Conservation (phyloP, 1,140 invertebrate species). For the Cydia splendana region DNA sequence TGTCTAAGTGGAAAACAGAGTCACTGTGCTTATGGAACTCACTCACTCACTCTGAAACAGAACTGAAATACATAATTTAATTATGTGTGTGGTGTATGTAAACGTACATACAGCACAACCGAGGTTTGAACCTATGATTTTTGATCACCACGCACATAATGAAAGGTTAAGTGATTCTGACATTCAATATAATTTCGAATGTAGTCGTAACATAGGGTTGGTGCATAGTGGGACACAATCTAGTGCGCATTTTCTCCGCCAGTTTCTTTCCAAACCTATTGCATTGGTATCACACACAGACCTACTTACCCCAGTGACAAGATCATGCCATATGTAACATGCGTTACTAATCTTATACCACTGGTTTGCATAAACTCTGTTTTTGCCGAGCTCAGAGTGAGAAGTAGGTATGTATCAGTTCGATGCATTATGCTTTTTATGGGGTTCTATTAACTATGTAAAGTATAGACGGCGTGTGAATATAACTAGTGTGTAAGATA, state of each 20-base stretch:
- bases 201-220: no score
- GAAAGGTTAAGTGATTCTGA: no score
- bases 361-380: conserved; percentile 6
- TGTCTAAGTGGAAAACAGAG: no score
- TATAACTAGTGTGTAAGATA: neutral
- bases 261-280: neutral
- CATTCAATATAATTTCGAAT: no score
- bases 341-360: conserved; percentile 8
- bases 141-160: no score
- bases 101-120: no score
- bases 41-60: no score
- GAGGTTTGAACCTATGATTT: no score
- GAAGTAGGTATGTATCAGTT: conserved; percentile 11
- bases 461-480: conserved; percentile 26
- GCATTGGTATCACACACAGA: neutral
- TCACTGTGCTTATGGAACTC: no score
- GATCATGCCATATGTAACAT: conserved; percentile 5
- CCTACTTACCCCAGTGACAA: neutral
- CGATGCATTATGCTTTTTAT: conserved; percentile 14
- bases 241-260: neutral
- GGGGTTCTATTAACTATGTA: conserved; percentile 5
- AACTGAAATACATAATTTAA: no score
- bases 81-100: no score
- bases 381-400: neutral
- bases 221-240: neutral